phyloP scores from a whole-genome alignment of 2,888 invertebrate species.

The Coelopa pilipes region DNA sequence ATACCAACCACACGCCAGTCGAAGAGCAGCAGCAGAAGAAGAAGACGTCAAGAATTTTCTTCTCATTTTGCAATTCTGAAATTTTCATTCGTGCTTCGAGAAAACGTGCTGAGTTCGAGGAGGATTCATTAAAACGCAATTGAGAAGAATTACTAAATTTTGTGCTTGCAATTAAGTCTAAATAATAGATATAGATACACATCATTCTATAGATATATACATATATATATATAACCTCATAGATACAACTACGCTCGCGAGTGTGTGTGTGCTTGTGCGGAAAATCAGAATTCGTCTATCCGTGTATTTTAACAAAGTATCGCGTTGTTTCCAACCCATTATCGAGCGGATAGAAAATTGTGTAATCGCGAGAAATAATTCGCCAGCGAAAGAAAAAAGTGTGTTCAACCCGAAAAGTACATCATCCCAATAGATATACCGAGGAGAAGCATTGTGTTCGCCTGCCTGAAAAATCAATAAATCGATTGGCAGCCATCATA shows the following conservation, averaged over 20 bases:
- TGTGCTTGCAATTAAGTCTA: background rate
- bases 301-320: background rate
- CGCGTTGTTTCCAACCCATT: constrained; percentile 26
- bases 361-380: constrained; percentile 33
- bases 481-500: constrained; percentile 47
- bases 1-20: constrained; percentile 7
- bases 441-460: constrained; percentile 9
- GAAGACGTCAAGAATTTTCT: background rate
- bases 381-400: too few species aligned
- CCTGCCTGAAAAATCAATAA: constrained; percentile 45
- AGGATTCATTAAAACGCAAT: constrained; percentile 22
- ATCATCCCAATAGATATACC: background rate
- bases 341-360: constrained; percentile 37
- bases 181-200: background rate
- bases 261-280: constrained; percentile 22
- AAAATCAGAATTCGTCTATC: constrained; percentile 1
- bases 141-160: constrained; percentile 23
- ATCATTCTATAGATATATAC: constrained; percentile 9
- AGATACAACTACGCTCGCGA: background rate
- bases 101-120: background rate
- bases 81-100: background rate
- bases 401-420: too few species aligned
- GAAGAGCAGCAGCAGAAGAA: too few species aligned
- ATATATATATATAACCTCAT: constrained; percentile 1
- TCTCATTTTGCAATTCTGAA: background rate